A percentile compares a stretch with the other conserved stretches of the same genome.
Evolutionary conservation across 92 coral and sea anemone genomes (phyloP).

Genomic region (Meandrina meandrites): DNA sequence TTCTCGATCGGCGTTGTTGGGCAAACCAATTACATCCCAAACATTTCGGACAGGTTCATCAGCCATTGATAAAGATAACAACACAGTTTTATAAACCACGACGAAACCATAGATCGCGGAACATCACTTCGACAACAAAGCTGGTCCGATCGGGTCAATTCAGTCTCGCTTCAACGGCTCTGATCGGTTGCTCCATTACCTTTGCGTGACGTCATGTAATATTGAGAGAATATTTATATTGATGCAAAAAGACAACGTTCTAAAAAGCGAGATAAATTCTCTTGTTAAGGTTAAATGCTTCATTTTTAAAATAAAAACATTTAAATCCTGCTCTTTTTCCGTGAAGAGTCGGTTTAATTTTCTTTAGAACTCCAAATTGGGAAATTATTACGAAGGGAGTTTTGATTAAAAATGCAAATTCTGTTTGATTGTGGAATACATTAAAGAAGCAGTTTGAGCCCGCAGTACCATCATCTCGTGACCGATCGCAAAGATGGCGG

Average conservation of each 20-base stretch:
- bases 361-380: too few relatives aligned
- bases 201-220: slow-evolving; percentile 62
- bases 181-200: slow-evolving; percentile 51
- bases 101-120: slow-evolving; percentile 29
- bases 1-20: slow-evolving; percentile 38
- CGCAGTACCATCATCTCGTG: slow-evolving; percentile 42
- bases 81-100: background rate
- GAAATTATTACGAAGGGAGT: background rate
- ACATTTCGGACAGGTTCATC: slow-evolving; percentile 58
- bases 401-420: background rate
- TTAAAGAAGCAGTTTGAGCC: slow-evolving; percentile 14
- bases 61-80: slow-evolving; percentile 48
- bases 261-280: background rate
- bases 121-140: slow-evolving; percentile 12
- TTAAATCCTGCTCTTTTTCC: too few relatives aligned
- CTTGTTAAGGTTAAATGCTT: background rate
- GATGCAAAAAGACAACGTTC: background rate
- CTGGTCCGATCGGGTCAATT: background rate
- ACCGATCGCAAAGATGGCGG: slow-evolving; percentile 44
- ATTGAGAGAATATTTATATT: slow-evolving; percentile 45
- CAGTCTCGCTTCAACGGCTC: slow-evolving; percentile 13
- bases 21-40: slow-evolving; percentile 63
- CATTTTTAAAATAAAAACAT: too few relatives aligned
- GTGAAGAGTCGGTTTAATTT: too few relatives aligned
- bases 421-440: background rate